These are phyloP conservation scores for Thamnophis elegans DNA, from an alignment of 2,797 vertebrate species.

Conservation along the genomic window DNA sequence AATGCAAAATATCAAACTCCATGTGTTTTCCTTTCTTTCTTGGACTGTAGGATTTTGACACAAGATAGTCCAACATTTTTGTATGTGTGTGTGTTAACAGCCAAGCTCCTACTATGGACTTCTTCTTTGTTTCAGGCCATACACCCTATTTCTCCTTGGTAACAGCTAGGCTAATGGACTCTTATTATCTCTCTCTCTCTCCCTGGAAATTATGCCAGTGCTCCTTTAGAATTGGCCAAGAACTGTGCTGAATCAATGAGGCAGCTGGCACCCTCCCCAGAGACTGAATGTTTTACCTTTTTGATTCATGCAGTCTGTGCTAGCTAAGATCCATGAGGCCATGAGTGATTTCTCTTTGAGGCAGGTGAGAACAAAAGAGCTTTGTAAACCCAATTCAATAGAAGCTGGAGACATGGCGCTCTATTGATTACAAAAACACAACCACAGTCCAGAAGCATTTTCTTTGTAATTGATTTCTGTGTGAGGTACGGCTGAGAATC, in stretches of 20 bases:
- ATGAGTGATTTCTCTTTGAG: conserved; percentile 73
- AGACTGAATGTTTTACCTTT: conserved; percentile 71
- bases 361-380: conserved; percentile 76
- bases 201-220: conserved; percentile 69
- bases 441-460: conserved; percentile 62
- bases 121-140: conserved; percentile 73
- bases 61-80: conserved; percentile 18
- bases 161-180: conserved; percentile 66
- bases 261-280: conserved; percentile 73
- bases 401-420: conserved; percentile 63
- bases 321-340: conserved; percentile 67
- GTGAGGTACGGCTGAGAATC: conserved; percentile 50
- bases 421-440: conserved; percentile 67
- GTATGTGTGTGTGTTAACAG: conserved; percentile 50
- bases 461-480: conserved; percentile 64
- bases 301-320: conserved; percentile 68
- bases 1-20: conserved; percentile 24
- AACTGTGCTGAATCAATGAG: conserved; percentile 72
- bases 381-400: conserved; percentile 75
- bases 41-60: conserved; percentile 30
- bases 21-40: conserved; percentile 21
- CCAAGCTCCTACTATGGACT: conserved; percentile 58
- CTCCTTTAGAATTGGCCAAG: conserved; percentile 67
- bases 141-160: conserved; percentile 73
- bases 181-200: conserved; percentile 69